These are phyloP conservation scores for Rissa tridactyla DNA, from an alignment of 2,113 vertebrate species.

Conservation along the genomic window DNA sequence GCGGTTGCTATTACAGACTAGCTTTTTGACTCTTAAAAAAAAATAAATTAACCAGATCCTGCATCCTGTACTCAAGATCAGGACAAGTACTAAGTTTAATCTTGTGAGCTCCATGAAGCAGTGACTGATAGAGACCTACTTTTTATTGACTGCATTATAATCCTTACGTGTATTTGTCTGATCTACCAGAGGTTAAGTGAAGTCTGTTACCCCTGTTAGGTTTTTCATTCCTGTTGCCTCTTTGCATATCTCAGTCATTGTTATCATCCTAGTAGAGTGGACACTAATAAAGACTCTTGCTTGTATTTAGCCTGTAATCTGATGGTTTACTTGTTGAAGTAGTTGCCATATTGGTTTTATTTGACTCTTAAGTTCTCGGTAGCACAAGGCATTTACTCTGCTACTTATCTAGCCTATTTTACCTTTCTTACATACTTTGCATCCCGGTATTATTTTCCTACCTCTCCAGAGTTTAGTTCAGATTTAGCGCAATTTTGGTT, in stretches of 20 bases:
- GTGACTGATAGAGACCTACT: background rate
- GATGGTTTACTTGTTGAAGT: background rate
- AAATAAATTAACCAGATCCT: background rate
- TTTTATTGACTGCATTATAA: background rate
- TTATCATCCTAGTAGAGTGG: background rate
- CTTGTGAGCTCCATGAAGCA: background rate
- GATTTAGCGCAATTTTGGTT: background rate
- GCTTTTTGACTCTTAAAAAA: background rate
- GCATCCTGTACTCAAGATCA: background rate
- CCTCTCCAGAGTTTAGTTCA: background rate
- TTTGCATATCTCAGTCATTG: background rate
- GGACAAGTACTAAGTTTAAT: background rate
- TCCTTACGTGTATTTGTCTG: background rate
- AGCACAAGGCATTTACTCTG: background rate
- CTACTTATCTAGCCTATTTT: background rate
- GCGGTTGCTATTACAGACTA: background rate
- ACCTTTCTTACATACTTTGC: background rate
- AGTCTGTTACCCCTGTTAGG: background rate
- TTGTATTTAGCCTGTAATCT: background rate
- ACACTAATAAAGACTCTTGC: background rate
- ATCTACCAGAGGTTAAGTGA: background rate
- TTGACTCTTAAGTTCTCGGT: background rate
- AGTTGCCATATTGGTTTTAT: background rate
- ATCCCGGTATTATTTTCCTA: background rate
- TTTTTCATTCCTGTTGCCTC: background rate